Evolutionary conservation across 2,888 invertebrate species (phyloP).

Genomic region (Poecilus cupreus): DNA sequence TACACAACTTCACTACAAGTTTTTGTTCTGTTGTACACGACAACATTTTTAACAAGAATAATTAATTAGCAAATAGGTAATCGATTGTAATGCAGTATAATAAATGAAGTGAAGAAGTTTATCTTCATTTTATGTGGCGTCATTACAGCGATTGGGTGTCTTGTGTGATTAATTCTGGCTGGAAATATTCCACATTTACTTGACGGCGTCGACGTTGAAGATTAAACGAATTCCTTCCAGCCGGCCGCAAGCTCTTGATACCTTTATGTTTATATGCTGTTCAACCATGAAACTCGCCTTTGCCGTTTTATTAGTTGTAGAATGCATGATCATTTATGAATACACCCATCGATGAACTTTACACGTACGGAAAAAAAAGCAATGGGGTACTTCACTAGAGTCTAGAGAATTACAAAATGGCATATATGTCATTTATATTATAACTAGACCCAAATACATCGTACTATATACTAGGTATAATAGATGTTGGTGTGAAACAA

Average conservation of each 20-base stretch:
- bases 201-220: background rate
- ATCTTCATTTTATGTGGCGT: conserved; percentile 30
- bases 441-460: no score
- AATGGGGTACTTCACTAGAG: no score
- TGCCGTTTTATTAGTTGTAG: background rate
- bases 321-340: background rate
- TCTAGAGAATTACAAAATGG: no score
- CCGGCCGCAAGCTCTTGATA: background rate
- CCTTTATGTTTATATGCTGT: conserved; percentile 12
- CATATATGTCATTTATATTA: no score
- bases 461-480: no score
- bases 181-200: background rate
- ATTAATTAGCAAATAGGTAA: conserved; percentile 22
- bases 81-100: background rate
- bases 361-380: background rate
- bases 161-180: conserved; percentile 35
- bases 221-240: background rate
- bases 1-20: no score
- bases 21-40: no score
- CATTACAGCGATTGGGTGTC: conserved; percentile 43
- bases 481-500: no score
- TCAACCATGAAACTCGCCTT: no score
- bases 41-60: no score
- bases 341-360: background rate
- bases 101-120: conserved; percentile 20